Base-by-base conservation (phyloP, 2,113 vertebrate species). In the Ellobius talpinus region DNA sequence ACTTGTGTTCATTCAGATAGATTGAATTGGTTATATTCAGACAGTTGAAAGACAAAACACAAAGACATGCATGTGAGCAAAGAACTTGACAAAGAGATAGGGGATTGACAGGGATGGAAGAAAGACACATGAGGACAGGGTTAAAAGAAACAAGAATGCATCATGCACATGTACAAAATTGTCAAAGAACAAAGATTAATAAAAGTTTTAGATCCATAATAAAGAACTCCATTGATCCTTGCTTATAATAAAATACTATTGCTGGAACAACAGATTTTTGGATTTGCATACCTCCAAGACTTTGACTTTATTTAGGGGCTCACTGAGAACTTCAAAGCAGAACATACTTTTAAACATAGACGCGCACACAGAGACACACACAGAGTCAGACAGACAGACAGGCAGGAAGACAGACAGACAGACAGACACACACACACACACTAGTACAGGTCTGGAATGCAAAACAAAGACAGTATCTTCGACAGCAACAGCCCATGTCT, bases 401-500 rank as follows among this genome's bases (percentile, higher is more conserved):
- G 5, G 90, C 42, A 72, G 11, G 65, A 90, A 82, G 21, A 52
- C 2, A 16, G 29, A 68, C 42, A 19, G 21, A 74, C 36, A 47
- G 24, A 93, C 23, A 87, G 23, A 65, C 14, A 66, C 90, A 82
- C 24, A 42, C 21, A 55, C 36, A 39, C 13, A 39, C n/a, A 58
- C 24, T 78, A 74, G 74, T 81, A 31, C 4, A 72, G 50, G 61
- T 61, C 26, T 65, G 58, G 84, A 79, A 78, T 14, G 47, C 24
- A 86, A 92, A 94, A 90, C 90, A 90, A 91, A 90, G 76, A 66
- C 33, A 2, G 3, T 42, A 5, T 21, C 42, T 95, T 47, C 66
- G 65, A 45, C 47, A 95, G 73, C 55, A 10, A 29, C 12, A 21
- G 45, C 42, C 78, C 76, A 74, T 5, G 13, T 89, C n/a, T 42